These are phyloP conservation scores for Cryptops parisi DNA, from an alignment of 2,888 invertebrate genomes.

Conservation along the genomic window DNA sequence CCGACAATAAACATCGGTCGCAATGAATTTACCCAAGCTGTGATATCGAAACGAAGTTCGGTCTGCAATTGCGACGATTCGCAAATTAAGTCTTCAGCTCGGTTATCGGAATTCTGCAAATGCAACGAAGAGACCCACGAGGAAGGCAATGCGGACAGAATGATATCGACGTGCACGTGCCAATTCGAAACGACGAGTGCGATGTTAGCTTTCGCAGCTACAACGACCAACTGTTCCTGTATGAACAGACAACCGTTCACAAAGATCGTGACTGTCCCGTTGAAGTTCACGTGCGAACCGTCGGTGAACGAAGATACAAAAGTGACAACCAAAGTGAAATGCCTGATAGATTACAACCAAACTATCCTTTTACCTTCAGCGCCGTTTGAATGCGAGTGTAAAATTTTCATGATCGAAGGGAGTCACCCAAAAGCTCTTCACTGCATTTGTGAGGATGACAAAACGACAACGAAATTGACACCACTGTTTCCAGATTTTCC, in stretches of 20 bases:
- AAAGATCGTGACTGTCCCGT: background rate
- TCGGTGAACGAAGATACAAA: background rate
- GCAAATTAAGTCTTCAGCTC: too few species aligned
- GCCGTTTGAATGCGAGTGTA: background rate
- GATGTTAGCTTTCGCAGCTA: background rate
- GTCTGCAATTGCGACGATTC: too few species aligned
- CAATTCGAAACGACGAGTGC: background rate
- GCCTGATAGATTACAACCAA: background rate
- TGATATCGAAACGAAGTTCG: too few species aligned
- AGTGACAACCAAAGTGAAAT: background rate
- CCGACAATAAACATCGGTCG: too few species aligned
- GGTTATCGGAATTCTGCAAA: too few species aligned
- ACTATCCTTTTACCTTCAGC: background rate
- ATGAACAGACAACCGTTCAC: background rate
- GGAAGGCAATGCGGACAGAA: too few species aligned
- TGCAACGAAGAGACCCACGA: too few species aligned
- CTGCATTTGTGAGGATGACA: background rate
- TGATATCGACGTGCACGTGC: background rate
- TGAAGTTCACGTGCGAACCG: background rate
- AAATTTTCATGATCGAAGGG: background rate
- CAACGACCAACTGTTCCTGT: background rate
- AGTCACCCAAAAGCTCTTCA: background rate
- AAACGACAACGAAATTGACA: background rate
- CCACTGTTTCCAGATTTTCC: background rate
- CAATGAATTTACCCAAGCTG: too few species aligned